Conservation (phyloP, 2,888 invertebrate genomes). For the Dynastes maya region DNA sequence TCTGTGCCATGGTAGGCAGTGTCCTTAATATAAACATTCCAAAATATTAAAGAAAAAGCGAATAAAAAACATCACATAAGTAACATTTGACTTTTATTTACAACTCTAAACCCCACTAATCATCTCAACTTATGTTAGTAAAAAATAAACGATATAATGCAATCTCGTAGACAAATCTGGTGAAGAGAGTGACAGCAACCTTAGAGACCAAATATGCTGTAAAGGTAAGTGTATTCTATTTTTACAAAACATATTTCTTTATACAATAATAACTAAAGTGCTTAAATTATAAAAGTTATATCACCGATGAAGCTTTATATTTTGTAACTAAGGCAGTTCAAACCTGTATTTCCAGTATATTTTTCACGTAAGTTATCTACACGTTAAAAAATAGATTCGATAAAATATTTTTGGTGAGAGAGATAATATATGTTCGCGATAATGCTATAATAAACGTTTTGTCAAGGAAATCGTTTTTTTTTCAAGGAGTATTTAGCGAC, state of each 20-base stretch:
- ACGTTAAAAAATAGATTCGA: slow-evolving; percentile 28
- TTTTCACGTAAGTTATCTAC: slow-evolving; percentile 16
- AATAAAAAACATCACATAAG: slow-evolving; percentile 64
- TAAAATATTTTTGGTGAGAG: slow-evolving; percentile 12
- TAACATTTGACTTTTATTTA: slow-evolving; percentile 28
- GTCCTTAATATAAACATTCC: slow-evolving; percentile 68
- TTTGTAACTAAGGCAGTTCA: too few relatives aligned
- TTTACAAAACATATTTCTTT: background rate
- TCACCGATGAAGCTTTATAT: too few relatives aligned
- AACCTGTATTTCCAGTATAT: background rate
- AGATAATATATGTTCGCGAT: slow-evolving; percentile 14
- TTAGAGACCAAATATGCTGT: too few relatives aligned
- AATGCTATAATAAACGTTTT: slow-evolving; percentile 12
- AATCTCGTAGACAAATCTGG: too few relatives aligned
- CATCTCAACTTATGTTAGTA: too few relatives aligned
- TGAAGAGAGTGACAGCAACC: too few relatives aligned
- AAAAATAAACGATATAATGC: too few relatives aligned
- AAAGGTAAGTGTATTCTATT: too few relatives aligned
- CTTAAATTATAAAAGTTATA: background rate
- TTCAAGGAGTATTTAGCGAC: too few relatives aligned
- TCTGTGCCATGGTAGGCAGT: slow-evolving; percentile 66
- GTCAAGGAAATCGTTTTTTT: background rate
- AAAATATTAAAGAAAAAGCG: slow-evolving; percentile 63
- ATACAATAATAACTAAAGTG: background rate
- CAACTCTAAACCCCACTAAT: too few relatives aligned